Evolutionary conservation across 1,140 invertebrate species (phyloP).

Genomic region (Aplysia californica): DNA sequence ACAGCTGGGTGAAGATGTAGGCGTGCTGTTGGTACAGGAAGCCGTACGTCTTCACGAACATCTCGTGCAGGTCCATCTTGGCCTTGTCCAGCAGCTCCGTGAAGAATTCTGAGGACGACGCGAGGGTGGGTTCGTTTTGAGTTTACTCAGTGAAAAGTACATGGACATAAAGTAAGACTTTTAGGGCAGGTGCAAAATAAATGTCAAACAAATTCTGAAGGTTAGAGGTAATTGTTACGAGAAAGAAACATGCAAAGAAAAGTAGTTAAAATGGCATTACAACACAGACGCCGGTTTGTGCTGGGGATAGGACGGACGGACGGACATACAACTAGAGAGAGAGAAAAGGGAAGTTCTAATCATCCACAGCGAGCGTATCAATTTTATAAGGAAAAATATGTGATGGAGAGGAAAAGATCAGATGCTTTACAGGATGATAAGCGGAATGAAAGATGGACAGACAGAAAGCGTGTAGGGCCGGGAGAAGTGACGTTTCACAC

Average conservation of each 20-base stretch:
- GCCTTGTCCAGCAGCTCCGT: constrained; percentile 84
- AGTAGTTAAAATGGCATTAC: neutral
- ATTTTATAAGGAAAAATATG: no score
- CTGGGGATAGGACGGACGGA: neutral
- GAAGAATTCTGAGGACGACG: constrained; percentile 80
- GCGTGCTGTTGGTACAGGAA: constrained; percentile 94
- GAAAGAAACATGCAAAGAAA: neutral
- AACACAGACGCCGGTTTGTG: neutral
- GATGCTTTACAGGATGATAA: no score
- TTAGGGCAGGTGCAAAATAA: no score
- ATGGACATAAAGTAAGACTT: neutral
- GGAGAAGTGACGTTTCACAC: no score
- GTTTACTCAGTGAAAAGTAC: no score
- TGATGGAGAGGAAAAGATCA: no score
- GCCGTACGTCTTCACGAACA: constrained; percentile 96
- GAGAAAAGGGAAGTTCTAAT: no score
- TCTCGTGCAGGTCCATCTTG: constrained; percentile 87
- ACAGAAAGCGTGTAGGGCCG: no score
- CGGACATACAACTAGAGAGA: neutral
- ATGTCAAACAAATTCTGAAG: neutral
- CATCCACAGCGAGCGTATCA: no score
- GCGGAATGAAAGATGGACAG: no score
- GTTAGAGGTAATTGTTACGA: neutral
- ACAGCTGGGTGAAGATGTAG: constrained; percentile 91
- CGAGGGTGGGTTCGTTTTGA: no score